These are phyloP conservation scores for Petrocephalus schoutedeni DNA, from an alignment of 2,797 vertebrate genomes.

Conservation along the genomic window DNA sequence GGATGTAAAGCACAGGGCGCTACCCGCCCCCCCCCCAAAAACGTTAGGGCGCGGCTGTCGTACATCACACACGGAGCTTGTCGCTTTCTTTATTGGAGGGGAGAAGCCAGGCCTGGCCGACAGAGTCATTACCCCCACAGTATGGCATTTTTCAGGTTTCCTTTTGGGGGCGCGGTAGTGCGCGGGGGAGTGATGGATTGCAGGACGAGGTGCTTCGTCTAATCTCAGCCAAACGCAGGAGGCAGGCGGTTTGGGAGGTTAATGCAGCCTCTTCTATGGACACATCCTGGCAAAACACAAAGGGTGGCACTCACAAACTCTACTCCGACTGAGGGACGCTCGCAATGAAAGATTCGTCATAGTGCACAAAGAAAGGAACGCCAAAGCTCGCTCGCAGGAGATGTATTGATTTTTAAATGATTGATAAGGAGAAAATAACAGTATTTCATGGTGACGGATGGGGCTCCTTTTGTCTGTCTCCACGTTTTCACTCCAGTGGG, in stretches of 20 bases:
- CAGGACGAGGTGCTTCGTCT: slow-evolving; percentile 82
- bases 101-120: slow-evolving; percentile 96
- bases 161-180: slow-evolving; percentile 77
- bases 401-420: slow-evolving; percentile 99
- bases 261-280: not conserved
- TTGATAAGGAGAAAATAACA: slow-evolving; percentile 99
- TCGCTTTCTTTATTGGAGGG: slow-evolving; percentile 96
- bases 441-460: slow-evolving; percentile 99
- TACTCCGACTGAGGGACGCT: slow-evolving; percentile 49
- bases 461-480: slow-evolving; percentile 99
- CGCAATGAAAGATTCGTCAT: slow-evolving; percentile 84
- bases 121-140: slow-evolving; percentile 92
- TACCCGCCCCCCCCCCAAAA: slow-evolving; percentile 80
- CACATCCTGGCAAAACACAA: not conserved
- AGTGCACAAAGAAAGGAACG: slow-evolving; percentile 77
- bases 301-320: slow-evolving; percentile 17
- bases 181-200: slow-evolving; percentile 84
- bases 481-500: slow-evolving; percentile 89
- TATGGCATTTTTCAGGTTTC: slow-evolving; percentile 95
- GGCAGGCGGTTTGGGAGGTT: not conserved
- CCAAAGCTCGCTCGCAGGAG: slow-evolving; percentile 95
- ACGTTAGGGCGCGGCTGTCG: slow-evolving; percentile 75
- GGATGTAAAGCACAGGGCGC: slow-evolving; percentile 82
- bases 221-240: slow-evolving; percentile 55
- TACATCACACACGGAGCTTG: slow-evolving; percentile 87